Conservation (phyloP, 2,113 vertebrate species). For the Pelusios castaneus region DNA sequence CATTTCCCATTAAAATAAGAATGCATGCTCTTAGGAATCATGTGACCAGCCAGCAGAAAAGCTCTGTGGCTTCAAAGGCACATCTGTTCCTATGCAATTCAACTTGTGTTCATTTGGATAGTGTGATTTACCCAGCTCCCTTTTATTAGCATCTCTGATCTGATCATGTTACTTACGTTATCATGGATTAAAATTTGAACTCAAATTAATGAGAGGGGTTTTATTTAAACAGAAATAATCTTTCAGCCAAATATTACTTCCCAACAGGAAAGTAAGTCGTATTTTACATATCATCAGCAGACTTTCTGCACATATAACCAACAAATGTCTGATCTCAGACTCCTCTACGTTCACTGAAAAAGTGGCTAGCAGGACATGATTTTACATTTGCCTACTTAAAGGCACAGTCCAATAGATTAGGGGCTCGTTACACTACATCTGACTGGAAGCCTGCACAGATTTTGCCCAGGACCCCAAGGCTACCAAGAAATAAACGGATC, state of each 20-base stretch:
- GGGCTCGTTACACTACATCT: neutral
- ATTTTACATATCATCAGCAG: neutral
- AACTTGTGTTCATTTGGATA: neutral
- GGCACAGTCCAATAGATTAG: neutral
- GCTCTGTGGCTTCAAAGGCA: neutral
- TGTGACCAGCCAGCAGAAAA: accelerated
- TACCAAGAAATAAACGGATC: neutral
- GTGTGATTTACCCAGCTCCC: neutral
- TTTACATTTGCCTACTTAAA: neutral
- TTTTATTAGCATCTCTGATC: slow-evolving; percentile 24
- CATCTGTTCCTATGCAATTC: slow-evolving; percentile 4
- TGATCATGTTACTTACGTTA: neutral
- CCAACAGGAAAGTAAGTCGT: accelerated
- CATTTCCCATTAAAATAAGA: neutral
- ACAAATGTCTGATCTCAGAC: accelerated
- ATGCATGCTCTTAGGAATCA: neutral
- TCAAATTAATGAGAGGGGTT: neutral
- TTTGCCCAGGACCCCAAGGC: neutral
- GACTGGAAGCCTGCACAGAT: neutral
- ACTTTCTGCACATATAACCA: accelerated
- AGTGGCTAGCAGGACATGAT: accelerated
- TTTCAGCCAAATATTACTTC: neutral
- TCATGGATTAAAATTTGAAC: neutral
- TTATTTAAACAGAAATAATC: neutral
- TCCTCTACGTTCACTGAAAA: accelerated